Base-by-base conservation (phyloP, 2,113 vertebrate species). In the Oostethus manadensis region DNA sequence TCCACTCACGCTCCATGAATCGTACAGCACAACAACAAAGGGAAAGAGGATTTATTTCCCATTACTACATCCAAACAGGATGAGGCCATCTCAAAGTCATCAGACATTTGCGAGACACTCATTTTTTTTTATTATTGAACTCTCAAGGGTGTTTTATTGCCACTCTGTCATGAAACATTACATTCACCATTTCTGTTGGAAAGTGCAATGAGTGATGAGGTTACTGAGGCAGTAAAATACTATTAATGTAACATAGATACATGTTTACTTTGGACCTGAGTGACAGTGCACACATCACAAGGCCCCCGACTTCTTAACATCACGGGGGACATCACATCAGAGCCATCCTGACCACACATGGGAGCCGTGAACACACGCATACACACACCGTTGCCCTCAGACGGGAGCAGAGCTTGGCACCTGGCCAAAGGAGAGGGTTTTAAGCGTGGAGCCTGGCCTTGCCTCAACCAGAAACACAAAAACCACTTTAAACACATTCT, bases 401-500 rank as follows among this genome's bases (percentile, higher is more conserved):
- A 66, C 16, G 67, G 77, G 80, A 78, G 71, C 71, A 60, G 64
- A 53, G 71, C 70, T 70, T 87, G 87, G 87, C 76, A 54, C 58
- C 50, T 55, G 9, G 74, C 83, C 84, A 86, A 60, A 47, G 56
- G 60, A 63, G 53, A 8, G 71, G 63, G 73, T 60, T 75, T 80
- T 64, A 51, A 77, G 67, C 67, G 77, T 53, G 22, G 76, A 82
- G 79, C 73, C 68, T 46, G 59, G 65, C 58, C 73, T 61, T 0
- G 59, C 61, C 70, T 78, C 80, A 71, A 79, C 78, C 79, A 71
- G 80, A 42, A 73, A 72, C 60, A 42, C 78, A 64, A 63, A 74
- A 70, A 86, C 77, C 84, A 87, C 88, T 88, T 88, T 76, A 89
- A 87, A 87, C 73, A 78, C 82, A 90, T 88, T 87, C 82, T 81